Base-by-base conservation (phyloP, 2,113 vertebrate species). In the Ardeotis arabs region DNA sequence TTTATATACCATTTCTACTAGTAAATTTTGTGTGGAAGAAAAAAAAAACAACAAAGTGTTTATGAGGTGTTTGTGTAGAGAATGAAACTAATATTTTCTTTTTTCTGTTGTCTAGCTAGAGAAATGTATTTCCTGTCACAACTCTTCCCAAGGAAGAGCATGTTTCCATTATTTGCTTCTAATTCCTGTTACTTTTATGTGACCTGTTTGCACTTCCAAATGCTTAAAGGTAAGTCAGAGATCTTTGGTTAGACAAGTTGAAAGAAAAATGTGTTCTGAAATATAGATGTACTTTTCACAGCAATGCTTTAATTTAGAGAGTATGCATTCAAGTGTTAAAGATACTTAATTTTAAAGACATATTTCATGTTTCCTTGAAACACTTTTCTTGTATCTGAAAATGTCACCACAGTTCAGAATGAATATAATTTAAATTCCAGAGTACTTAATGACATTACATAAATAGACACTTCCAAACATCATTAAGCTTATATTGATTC, bases 401-500 rank as follows among this genome's bases (percentile, higher is more conserved):
- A 90, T 88, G 74, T 95, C 86, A 93, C 22, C 29, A 4, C 72
- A 67, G 62, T 80, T 80, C 45, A 81, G 96, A 95, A 87, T 31
- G 33, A 91, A 77, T 53, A 47, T 55, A 78, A 85, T 85, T 80
- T 74, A 74, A 94, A 93, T 93, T 95, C 59, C 44, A 35, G 86
- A 64, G 69, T 86, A 33, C 35, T 70, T 95, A 93, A 90, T 93
- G 81, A 66, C 41, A 49, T 94, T 93, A 69, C 39, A 80, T 49
- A 93, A 95, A 79, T 72, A 96, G 93, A 75, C 92, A 78, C 52
- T 85, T 90, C 80, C 68, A 83, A 93, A 88, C 60, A 78, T 82
- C 53, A 70, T 69, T 41, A 70, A 50, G 59, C 95, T 96, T 89
- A 64, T 91, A 95, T 89, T 75, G 84, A 95, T 95, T 90, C 64